Evolutionary conservation across 2,888 invertebrate genomes (phyloP).

Genomic region (Troilus luridus): DNA sequence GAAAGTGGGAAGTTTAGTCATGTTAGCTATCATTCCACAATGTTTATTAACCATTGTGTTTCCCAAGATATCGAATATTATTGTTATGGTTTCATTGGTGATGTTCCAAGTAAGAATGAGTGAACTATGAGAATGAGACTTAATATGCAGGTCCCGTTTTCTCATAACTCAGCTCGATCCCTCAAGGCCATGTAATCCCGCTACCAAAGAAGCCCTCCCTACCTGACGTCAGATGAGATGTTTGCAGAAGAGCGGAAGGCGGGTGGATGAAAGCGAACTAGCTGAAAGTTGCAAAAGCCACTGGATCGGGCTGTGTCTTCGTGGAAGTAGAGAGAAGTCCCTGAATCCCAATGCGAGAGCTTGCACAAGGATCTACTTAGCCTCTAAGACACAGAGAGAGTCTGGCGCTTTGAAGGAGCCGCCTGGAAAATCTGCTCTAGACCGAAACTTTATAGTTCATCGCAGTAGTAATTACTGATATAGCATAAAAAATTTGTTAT

Average conservation of each 20-base stretch:
- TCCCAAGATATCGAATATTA: no score
- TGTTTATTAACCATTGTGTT: neutral
- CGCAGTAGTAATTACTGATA: neutral
- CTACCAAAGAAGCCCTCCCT: constrained; percentile 4
- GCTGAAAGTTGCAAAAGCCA: constrained; percentile 25
- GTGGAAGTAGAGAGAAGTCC: neutral
- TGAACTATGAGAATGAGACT: neutral
- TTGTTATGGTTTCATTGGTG: neutral
- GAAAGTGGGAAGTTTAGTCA: no score
- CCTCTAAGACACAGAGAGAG: no score
- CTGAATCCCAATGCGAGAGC: constrained; percentile 34
- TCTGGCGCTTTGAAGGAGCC: constrained; percentile 19
- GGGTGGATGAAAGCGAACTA: constrained; percentile 14
- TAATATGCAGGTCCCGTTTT: constrained; percentile 7
- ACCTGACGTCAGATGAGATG: constrained; percentile 31
- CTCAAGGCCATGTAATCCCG: neutral
- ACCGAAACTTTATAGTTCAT: neutral
- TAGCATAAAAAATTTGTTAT: no score
- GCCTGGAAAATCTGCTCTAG: neutral
- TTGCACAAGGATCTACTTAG: neutral
- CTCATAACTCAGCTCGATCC: neutral
- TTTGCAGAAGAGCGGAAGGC: constrained; percentile 15
- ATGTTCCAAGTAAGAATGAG: neutral
- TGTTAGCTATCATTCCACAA: neutral
- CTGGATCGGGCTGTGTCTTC: constrained; percentile 13